phyloP scores from a whole-genome alignment of 2,797 vertebrate species.

The Neopelma chrysocephalum region DNA sequence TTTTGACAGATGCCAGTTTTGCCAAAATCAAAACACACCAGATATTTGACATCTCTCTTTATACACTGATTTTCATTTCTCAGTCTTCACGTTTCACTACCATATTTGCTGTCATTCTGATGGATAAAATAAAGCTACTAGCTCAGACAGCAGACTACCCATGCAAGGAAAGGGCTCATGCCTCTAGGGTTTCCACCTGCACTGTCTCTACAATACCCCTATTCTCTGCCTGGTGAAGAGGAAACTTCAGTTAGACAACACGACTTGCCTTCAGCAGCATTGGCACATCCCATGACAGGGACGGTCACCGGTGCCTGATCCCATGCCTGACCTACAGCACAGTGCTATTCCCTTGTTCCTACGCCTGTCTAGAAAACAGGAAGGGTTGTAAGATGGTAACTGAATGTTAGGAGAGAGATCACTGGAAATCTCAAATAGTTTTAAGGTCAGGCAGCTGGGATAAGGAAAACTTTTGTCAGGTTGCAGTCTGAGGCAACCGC shows the following conservation, averaged over 20 bases:
- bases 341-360: not conserved
- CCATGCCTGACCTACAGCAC: not conserved
- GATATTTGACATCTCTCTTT: constrained; percentile 3
- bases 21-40: constrained; percentile 13
- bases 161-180: not conserved
- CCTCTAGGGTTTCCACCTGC: not conserved
- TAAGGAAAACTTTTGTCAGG: not conserved
- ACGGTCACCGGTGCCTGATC: not conserved
- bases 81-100: not conserved
- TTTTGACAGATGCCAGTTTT: constrained; percentile 43
- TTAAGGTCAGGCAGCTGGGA: not conserved
- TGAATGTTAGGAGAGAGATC: not conserved
- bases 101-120: not conserved
- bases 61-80: not conserved
- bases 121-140: not conserved
- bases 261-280: not conserved
- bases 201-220: not conserved
- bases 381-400: not conserved
- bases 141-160: not conserved
- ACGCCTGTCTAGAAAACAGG: not conserved
- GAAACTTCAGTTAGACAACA: not conserved
- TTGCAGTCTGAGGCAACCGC: not conserved
- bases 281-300: not conserved
- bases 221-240: not conserved
- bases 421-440: not conserved